These are phyloP conservation scores for Megatriorchis doriae DNA, from an alignment of 2,113 vertebrate species.

Conservation along the genomic window DNA sequence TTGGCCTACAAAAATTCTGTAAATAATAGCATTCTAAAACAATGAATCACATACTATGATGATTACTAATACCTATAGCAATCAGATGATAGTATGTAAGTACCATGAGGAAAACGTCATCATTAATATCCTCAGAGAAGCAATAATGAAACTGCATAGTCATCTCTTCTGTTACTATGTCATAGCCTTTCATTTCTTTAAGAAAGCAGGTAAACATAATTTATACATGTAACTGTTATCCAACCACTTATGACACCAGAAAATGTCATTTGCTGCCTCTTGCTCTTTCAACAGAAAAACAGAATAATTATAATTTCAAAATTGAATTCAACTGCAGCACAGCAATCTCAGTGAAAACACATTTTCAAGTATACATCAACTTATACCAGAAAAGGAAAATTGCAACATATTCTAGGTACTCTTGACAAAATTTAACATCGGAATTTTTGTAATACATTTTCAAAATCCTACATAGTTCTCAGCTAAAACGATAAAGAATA, in stretches of 20 bases:
- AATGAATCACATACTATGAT: not conserved
- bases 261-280: not conserved
- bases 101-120: not conserved
- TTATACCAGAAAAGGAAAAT: not conserved
- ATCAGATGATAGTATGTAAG: not conserved
- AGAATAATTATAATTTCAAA: not conserved
- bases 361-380: not conserved
- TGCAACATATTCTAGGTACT: not conserved
- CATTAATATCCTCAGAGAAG: not conserved
- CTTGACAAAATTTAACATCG: not conserved
- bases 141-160: not conserved
- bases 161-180: not conserved
- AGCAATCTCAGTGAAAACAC: not conserved
- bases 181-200: not conserved
- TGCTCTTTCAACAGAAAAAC: not conserved
- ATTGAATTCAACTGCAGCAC: not conserved
- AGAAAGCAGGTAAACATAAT: not conserved
- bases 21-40: not conserved
- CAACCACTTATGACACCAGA: not conserved
- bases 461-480: not conserved
- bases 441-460: not conserved
- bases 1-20: not conserved
- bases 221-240: not conserved
- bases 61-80: not conserved
- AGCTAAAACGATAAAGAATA: not conserved